Evolutionary conservation across 2,113 vertebrate genomes (phyloP).

Genomic region (Maccullochella peelii): DNA sequence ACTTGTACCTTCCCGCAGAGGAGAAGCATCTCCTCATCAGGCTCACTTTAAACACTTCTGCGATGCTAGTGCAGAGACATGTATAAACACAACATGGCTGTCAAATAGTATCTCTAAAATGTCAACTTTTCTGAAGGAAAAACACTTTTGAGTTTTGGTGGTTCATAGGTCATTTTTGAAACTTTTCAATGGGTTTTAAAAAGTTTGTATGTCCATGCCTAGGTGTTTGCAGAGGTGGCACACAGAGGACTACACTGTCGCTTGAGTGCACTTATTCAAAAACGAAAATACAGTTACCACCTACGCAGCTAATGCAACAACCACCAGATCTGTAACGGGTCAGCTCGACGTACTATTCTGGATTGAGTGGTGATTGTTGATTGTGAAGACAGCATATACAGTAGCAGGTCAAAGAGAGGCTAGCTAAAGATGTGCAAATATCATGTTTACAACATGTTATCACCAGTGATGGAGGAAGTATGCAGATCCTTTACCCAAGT

Average conservation of each 20-base stretch:
- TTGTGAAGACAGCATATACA: not conserved
- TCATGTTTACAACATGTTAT: no score
- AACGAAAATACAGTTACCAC: not conserved
- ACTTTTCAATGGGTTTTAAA: not conserved
- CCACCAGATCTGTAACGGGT: not conserved
- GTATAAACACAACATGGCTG: constrained; percentile 22
- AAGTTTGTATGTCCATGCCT: not conserved
- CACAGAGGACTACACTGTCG: not conserved
- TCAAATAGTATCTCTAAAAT: constrained; percentile 12
- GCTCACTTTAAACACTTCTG: constrained; percentile 36
- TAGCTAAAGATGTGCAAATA: not conserved
- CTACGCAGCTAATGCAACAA: not conserved
- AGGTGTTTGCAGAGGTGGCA: constrained; percentile 7
- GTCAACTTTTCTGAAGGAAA: not conserved
- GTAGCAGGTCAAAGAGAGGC: not conserved
- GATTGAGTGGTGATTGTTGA: not conserved
- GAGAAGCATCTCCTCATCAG: constrained; percentile 38
- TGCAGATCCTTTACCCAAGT: no score
- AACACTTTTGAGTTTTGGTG: constrained; percentile 17
- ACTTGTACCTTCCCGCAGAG: constrained; percentile 46
- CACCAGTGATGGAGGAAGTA: no score
- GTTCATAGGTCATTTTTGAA: not conserved
- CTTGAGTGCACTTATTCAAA: not conserved
- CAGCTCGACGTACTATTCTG: not conserved
- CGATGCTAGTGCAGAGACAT: constrained; percentile 17